These are phyloP conservation scores for Hipparchia semele DNA, from an alignment of 2,888 invertebrate species.

Conservation along the genomic window DNA sequence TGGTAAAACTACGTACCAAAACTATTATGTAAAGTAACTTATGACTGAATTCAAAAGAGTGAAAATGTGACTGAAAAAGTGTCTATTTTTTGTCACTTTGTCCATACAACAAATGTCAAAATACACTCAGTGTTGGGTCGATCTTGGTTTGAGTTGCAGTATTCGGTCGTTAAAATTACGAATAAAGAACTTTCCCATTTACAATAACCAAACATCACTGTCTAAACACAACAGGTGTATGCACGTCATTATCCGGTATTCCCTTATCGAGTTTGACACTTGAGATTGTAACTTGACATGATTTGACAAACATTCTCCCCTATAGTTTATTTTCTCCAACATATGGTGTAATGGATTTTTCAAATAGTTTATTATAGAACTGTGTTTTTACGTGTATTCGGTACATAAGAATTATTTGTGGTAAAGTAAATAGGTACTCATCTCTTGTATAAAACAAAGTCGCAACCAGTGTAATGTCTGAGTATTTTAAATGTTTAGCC, in stretches of 20 bases:
- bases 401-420: background rate
- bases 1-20: too few relatives aligned
- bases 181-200: background rate
- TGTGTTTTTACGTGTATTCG: background rate
- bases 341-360: constrained; percentile 65
- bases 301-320: constrained; percentile 45
- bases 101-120: too few relatives aligned
- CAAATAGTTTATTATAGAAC: constrained; percentile 36
- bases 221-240: constrained; percentile 31
- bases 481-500: too few relatives aligned
- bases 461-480: too few relatives aligned
- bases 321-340: constrained; percentile 40
- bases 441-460: too few relatives aligned
- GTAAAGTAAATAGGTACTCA: background rate
- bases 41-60: too few relatives aligned
- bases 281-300: constrained; percentile 46
- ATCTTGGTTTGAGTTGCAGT: background rate
- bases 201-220: constrained; percentile 1
- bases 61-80: too few relatives aligned
- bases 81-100: too few relatives aligned
- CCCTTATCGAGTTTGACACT: constrained; percentile 40
- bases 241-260: constrained; percentile 24
- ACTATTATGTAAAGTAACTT: too few relatives aligned
- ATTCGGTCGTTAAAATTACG: background rate
- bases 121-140: too few relatives aligned